phyloP scores from a whole-genome alignment of 2,113 vertebrate genomes.

The Camelus dromedarius region DNA sequence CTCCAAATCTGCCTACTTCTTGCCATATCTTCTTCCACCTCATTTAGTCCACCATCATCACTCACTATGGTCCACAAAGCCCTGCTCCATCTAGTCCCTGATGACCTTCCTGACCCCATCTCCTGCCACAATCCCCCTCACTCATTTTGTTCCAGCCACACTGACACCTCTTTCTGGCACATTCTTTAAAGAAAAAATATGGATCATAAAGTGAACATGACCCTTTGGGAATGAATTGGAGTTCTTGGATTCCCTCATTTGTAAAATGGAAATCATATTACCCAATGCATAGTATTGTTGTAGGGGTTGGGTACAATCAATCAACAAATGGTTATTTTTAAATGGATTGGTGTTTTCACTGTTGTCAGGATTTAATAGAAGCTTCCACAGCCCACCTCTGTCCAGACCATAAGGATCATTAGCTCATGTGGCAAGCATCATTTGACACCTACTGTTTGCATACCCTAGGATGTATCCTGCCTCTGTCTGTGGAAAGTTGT shows the following conservation, averaged over 20 bases:
- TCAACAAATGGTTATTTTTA: slow-evolving; percentile 12
- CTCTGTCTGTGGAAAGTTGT: slow-evolving; percentile 22
- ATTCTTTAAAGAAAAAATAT: background rate
- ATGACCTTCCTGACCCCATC: background rate
- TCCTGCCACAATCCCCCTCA: slow-evolving; percentile 7
- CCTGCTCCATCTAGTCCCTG: background rate
- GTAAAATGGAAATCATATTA: slow-evolving; percentile 48
- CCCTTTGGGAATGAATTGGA: slow-evolving; percentile 44
- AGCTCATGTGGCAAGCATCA: slow-evolving; percentile 23
- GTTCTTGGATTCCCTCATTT: slow-evolving; percentile 8
- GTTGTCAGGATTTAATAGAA: slow-evolving; percentile 23
- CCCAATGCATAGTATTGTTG: slow-evolving; percentile 1
- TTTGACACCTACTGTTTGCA: slow-evolving; percentile 39
- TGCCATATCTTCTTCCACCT: background rate
- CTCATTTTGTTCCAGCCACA: background rate
- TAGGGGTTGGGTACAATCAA: background rate
- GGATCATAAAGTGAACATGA: slow-evolving; percentile 20
- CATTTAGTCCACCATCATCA: background rate
- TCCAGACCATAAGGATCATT: slow-evolving; percentile 9
- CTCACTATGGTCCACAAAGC: background rate
- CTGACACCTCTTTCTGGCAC: slow-evolving; percentile 21
- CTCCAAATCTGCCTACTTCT: slow-evolving; percentile 29
- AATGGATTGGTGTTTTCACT: slow-evolving; percentile 52
- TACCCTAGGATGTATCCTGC: background rate
- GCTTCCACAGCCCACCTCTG: background rate